Evolutionary conservation across 2,797 vertebrate species (phyloP), one percentile per base, ranked within the genome.

Genomic region (Heteromormyrus szaboi): DNA sequence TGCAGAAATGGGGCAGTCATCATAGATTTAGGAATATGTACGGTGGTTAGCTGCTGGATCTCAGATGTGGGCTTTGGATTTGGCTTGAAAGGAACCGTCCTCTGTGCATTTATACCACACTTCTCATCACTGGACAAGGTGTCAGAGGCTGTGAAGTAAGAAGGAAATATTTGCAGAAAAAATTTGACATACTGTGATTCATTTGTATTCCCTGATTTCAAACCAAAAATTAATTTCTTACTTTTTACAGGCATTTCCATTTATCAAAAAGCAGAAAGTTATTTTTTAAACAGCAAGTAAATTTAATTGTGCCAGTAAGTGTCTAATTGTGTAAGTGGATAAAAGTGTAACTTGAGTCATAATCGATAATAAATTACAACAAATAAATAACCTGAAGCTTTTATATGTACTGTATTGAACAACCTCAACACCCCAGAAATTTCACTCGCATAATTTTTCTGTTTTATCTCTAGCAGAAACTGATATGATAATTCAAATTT

Each of bases 1-100:
- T 96, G 93, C 89, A 96, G 91, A 92, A 96, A 95, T 86, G 93
- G 91, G 1, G 92, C 88, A 89, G 93, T 93, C 91, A 91, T 93
- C 93, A 94, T 89, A 84, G 94, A 93, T 90, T 93, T 95, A 84
- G 95, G 91, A 59, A 95, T 90, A 85, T 94, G 92, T 88, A 94
- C 86, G 2, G 91, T 94, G 91, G 94, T 94, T 90, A 95, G 90
- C 68, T 93, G 93, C 79, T 93, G 94, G 65, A 29, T 85, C 62
- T 92, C 92, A 54, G 90, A 87, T 65, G 88, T 88, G 11, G 81
- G 12, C 33, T 72, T 56, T 53, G 46, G 46, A 17, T 29, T 25
- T 65, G 87, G 88, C 2, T 90, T 92, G 1, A 89, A 84, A 89
- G 90, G 92, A 54, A 88, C 62, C 90, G 46, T 89, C 90, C 89